Conservation (phyloP, 2,797 vertebrate genomes). For the Pelobates cultripes region DNA sequence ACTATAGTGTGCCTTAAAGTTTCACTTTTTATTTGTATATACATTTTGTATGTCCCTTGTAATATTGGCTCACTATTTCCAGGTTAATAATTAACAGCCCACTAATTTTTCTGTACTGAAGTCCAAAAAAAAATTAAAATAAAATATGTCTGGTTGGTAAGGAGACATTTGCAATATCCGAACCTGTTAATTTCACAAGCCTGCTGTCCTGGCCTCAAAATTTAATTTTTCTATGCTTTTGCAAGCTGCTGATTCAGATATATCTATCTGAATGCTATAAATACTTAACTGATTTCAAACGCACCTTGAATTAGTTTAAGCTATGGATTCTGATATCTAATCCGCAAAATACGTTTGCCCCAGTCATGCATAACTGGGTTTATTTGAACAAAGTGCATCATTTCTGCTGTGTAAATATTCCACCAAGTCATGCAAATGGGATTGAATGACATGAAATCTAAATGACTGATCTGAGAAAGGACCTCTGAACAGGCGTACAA, state of each 20-base stretch:
- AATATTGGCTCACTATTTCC: too few relatives aligned
- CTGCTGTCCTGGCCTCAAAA: background rate
- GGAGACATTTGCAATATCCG: constrained; percentile 15
- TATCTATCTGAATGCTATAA: constrained; percentile 48
- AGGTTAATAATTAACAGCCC: too few relatives aligned
- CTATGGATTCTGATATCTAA: background rate
- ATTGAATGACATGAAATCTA: background rate
- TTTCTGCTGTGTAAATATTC: background rate
- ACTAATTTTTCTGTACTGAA: too few relatives aligned
- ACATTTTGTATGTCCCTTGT: too few relatives aligned
- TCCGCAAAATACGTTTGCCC: background rate
- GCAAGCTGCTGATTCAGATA: constrained; percentile 34
- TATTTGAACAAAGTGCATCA: background rate
- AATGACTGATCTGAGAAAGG: background rate
- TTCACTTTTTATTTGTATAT: too few relatives aligned
- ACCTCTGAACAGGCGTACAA: too few relatives aligned
- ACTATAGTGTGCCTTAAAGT: too few relatives aligned
- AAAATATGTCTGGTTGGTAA: background rate
- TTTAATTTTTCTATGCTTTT: background rate
- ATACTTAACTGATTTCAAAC: constrained; percentile 56
- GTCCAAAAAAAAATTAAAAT: too few relatives aligned
- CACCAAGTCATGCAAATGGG: background rate
- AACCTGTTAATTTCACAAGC: constrained; percentile 20
- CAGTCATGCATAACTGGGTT: background rate
- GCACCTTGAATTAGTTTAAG: background rate